Percentiles rank a stretch among this genome's conserved stretches.
Evolutionary conservation across 2,888 invertebrate genomes (phyloP).

Genomic region (Acanthosepion lycidas): DNA sequence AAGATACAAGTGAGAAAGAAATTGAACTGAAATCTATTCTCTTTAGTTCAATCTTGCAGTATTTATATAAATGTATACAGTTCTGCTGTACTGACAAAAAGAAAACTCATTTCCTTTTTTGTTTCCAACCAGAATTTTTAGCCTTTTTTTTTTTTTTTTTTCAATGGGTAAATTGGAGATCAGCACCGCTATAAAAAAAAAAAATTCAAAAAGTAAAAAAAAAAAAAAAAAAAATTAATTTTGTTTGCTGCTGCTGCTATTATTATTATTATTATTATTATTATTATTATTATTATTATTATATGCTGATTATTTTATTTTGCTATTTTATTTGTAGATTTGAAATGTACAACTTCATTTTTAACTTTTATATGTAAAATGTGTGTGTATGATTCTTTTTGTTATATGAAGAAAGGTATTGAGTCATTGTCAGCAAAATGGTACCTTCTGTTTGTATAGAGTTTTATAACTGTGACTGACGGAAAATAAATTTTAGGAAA

Average conservation of each 20-base stretch:
- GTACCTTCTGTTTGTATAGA: background rate
- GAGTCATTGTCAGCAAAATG: background rate
- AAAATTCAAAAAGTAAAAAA: background rate
- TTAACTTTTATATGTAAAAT: background rate
- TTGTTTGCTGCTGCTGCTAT: slow-evolving; percentile 33
- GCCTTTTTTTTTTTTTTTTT: background rate
- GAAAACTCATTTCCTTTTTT: background rate
- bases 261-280: slow-evolving; percentile 2
- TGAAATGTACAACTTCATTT: background rate
- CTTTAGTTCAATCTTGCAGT: background rate
- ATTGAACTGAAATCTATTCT: background rate
- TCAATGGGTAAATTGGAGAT: background rate
- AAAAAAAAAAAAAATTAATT: background rate
- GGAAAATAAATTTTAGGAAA: no score
- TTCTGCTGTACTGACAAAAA: background rate
- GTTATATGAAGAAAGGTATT: background rate
- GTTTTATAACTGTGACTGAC: no score
- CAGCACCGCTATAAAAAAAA: background rate
- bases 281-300: background rate
- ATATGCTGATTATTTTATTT: background rate
- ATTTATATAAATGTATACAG: background rate
- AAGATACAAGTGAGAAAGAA: background rate
- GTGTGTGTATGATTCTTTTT: background rate
- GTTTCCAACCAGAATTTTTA: background rate
- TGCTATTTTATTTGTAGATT: slow-evolving; percentile 9